These are phyloP conservation scores for Neosilurus hyrtlii DNA, from an alignment of 2,797 vertebrate species.

Conservation along the genomic window DNA sequence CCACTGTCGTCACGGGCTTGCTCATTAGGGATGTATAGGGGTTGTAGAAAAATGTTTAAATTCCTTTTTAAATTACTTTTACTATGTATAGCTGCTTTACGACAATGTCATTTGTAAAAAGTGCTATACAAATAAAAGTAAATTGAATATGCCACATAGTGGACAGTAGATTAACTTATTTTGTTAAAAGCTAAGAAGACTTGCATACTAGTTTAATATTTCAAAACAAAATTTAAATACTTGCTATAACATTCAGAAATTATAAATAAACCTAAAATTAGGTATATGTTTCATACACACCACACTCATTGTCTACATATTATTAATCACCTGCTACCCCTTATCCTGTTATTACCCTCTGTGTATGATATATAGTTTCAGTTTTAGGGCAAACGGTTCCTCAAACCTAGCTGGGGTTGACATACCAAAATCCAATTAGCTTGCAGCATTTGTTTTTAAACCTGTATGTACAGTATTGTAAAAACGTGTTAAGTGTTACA, in stretches of 20 bases:
- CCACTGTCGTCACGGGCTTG: too few relatives aligned
- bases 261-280: conserved; percentile 15
- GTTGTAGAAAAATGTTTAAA: too few relatives aligned
- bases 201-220: not conserved
- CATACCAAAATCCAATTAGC: not conserved
- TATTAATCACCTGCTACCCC: conserved; percentile 21
- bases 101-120: too few relatives aligned
- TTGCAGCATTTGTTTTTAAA: conserved; percentile 2
- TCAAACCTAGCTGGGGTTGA: conserved; percentile 2
- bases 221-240: not conserved
- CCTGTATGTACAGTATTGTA: not conserved
- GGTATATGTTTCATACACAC: not conserved
- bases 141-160: not conserved
- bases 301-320: conserved; percentile 3
- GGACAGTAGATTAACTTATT: not conserved
- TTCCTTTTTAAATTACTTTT: too few relatives aligned
- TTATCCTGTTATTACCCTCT: conserved; percentile 15
- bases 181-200: not conserved
- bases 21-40: too few relatives aligned
- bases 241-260: conserved; percentile 16
- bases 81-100: too few relatives aligned
- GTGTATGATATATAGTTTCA: not conserved
- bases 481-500: not conserved
- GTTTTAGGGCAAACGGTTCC: not conserved
- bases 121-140: too few relatives aligned